These are phyloP conservation scores for Drosophila kikkawai DNA, from an alignment of 1,140 invertebrate genomes.

Conservation along the genomic window DNA sequence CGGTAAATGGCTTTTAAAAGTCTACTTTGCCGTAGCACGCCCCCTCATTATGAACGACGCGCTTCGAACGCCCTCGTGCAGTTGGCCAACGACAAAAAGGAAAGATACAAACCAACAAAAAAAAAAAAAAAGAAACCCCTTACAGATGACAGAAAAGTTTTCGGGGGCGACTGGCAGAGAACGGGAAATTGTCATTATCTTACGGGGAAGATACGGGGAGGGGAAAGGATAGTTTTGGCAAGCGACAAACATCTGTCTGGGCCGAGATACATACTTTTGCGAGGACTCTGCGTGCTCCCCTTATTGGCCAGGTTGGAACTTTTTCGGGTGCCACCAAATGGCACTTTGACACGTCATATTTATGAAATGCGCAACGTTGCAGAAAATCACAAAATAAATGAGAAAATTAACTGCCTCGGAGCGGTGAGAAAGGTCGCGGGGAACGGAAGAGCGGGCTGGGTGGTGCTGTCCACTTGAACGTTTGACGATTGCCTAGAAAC, in stretches of 20 bases:
- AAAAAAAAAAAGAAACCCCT: not conserved
- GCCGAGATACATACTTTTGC: constrained; percentile 29
- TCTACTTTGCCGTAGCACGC: constrained; percentile 76
- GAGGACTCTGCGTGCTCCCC: constrained; percentile 17
- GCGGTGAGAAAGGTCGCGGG: constrained; percentile 9
- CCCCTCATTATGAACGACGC: constrained; percentile 80
- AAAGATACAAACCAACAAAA: not conserved
- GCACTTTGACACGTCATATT: constrained; percentile 78
- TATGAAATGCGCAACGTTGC: constrained; percentile 81
- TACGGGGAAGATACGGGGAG: constrained; percentile 8
- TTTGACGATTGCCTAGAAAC: constrained; percentile 61
- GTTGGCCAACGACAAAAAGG: constrained; percentile 15
- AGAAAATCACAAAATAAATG: constrained; percentile 78
- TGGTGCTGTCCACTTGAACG: constrained; percentile 63
- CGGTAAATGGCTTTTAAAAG: constrained; percentile 82
- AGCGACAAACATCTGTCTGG: constrained; percentile 57
- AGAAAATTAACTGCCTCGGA: constrained; percentile 62
- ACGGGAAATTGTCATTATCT: constrained; percentile 80
- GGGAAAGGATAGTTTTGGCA: constrained; percentile 37
- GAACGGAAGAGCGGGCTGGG: not conserved
- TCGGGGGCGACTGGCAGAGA: constrained; percentile 24
- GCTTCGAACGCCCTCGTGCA: constrained; percentile 71
- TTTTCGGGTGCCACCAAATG: constrained; percentile 64
- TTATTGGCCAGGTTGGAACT: constrained; percentile 18
- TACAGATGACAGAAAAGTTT: constrained; percentile 64